phyloP scores from a whole-genome alignment of 2,797 vertebrate genomes.

The Enteromius trimaculatus region DNA sequence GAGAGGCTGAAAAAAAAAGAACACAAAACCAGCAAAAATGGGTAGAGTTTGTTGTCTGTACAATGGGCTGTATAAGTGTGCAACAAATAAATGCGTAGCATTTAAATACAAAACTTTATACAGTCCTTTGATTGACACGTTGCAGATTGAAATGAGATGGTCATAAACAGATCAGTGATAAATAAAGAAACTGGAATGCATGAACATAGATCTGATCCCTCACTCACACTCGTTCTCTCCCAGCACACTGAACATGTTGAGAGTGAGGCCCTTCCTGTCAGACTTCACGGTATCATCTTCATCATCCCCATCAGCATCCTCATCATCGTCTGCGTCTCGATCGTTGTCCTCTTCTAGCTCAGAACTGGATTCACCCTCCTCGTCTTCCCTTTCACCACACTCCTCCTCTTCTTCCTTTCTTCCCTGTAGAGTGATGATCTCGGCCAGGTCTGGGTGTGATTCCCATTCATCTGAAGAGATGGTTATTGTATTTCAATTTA shows the following conservation, averaged over 20 bases:
- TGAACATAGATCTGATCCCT: conserved; percentile 29
- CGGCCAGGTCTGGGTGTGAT: conserved; percentile 81
- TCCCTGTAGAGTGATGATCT: conserved; percentile 83
- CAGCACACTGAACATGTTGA: conserved; percentile 81
- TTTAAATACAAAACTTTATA: conserved; percentile 21
- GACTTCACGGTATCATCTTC: conserved; percentile 73
- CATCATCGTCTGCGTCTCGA: conserved; percentile 85
- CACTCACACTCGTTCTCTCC: conserved; percentile 80
- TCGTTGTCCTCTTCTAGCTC: conserved; percentile 88
- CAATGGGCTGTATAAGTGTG: not conserved
- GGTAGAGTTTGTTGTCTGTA: conserved; percentile 17
- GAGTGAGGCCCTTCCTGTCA: conserved; percentile 62
- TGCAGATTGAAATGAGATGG: conserved; percentile 34
- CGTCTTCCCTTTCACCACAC: conserved; percentile 73
- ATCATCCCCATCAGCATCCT: conserved; percentile 76
- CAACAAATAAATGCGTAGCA: not conserved
- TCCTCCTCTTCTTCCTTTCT: conserved; percentile 68
- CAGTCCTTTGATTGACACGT: conserved; percentile 42
- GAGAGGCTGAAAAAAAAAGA: not conserved
- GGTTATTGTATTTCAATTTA: not conserved
- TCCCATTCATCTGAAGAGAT: conserved; percentile 82
- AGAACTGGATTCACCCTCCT: conserved; percentile 84
- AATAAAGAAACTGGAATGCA: not conserved
- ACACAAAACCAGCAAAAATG: conserved; percentile 33
- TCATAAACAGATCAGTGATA: not conserved